Evolutionary conservation across 2,888 invertebrate species (phyloP).

Genomic region (Andrena flavipes): DNA sequence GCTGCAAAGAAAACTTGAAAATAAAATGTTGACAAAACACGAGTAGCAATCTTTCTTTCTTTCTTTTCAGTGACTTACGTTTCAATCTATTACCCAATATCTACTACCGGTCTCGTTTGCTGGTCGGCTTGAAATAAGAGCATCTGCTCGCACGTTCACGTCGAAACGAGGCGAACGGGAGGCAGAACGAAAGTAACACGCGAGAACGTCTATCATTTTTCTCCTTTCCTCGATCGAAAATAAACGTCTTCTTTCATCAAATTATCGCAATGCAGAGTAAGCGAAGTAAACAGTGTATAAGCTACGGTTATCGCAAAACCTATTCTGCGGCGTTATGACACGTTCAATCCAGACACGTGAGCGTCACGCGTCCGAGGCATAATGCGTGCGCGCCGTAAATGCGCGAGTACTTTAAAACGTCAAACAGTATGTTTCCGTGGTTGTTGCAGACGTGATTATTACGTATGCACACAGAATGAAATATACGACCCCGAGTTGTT

Average conservation of each 20-base stretch:
- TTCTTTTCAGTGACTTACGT: conserved; percentile 10
- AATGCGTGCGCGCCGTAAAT: conserved; percentile 32
- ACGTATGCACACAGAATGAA: conserved; percentile 18
- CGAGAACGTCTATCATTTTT: not conserved
- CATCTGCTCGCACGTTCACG: not conserved
- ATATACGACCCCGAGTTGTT: not conserved
- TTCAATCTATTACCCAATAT: not conserved
- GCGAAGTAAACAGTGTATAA: not conserved
- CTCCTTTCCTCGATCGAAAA: not conserved
- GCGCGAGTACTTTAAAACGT: conserved; percentile 46
- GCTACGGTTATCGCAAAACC: conserved; percentile 33
- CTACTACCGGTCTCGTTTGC: not conserved
- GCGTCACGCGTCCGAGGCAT: conserved; percentile 39
- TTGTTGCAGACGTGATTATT: conserved; percentile 37
- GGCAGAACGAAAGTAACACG: not conserved
- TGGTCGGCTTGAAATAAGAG: conserved; percentile 3
- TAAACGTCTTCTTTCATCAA: not conserved
- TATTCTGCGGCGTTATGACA: conserved; percentile 23
- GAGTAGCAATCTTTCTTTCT: not conserved
- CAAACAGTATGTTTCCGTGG: conserved; percentile 35
- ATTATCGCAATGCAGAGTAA: conserved; percentile 3
- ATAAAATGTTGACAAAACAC: conserved; percentile 16
- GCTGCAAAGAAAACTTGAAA: conserved; percentile 46
- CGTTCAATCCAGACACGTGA: conserved; percentile 51
- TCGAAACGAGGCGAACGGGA: not conserved